phyloP scores from a whole-genome alignment of 2,113 vertebrate species.

The Lophius piscatorius region DNA sequence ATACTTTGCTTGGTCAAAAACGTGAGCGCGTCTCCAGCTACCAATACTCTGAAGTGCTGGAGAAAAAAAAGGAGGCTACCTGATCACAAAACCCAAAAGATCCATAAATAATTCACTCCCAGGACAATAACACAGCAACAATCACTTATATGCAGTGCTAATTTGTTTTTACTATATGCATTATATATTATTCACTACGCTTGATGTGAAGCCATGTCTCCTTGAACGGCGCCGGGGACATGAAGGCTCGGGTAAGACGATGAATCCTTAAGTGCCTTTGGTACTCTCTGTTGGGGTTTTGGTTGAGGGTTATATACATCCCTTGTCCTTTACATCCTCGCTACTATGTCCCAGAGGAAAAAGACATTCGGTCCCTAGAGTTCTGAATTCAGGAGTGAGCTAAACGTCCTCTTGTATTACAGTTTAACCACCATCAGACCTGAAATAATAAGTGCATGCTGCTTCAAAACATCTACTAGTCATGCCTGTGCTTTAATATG shows the following conservation, averaged over 20 bases:
- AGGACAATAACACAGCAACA: slow-evolving; percentile 1
- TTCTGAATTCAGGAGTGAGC: slow-evolving; percentile 36
- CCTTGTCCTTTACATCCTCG: too few species aligned
- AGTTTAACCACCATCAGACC: too few species aligned
- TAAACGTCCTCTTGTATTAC: too few species aligned
- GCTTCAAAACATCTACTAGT: too few species aligned
- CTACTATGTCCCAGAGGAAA: slow-evolving; percentile 8
- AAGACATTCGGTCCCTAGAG: slow-evolving; percentile 10
- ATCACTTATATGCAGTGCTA: neutral
- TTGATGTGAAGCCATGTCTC: slow-evolving; percentile 11
- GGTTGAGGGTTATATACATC: neutral
- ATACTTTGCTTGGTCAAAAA: neutral
- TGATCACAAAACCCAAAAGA: neutral
- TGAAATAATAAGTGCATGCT: too few species aligned
- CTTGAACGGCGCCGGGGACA: slow-evolving; percentile 7
- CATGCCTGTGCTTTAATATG: too few species aligned
- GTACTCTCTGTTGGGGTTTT: slow-evolving; percentile 26
- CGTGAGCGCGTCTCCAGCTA: neutral
- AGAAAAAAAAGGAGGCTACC: neutral
- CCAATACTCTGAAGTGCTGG: neutral
- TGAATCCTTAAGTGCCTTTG: slow-evolving; percentile 28
- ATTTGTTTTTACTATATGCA: neutral
- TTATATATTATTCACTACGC: slow-evolving; percentile 5
- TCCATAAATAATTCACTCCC: too few species aligned
- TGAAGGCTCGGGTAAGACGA: slow-evolving; percentile 23